phyloP scores from a whole-genome alignment of 2,797 vertebrate genomes.

The Carapus acus region DNA sequence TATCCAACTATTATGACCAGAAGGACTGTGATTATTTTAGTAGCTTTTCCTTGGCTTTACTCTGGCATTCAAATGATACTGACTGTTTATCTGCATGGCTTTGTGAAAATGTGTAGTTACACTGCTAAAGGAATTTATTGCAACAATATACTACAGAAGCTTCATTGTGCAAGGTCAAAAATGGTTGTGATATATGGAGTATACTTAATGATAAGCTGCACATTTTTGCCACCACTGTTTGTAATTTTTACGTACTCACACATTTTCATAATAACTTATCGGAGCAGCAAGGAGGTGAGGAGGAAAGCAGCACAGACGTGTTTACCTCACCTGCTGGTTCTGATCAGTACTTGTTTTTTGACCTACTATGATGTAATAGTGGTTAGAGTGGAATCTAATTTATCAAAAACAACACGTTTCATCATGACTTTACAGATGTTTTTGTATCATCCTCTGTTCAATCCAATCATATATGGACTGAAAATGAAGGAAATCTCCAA shows the following conservation, averaged over 20 bases:
- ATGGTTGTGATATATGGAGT: neutral
- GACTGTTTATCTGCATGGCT: neutral
- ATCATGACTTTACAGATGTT: conserved; percentile 38
- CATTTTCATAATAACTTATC: conserved; percentile 1
- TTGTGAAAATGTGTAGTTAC: neutral
- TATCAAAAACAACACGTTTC: conserved; percentile 19
- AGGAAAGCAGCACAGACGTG: conserved; percentile 3
- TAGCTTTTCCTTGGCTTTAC: neutral
- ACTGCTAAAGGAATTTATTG: neutral
- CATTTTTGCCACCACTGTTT: neutral
- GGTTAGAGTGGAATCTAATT: conserved; percentile 7
- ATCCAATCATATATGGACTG: conserved; percentile 40
- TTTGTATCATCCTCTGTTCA: conserved; percentile 30
- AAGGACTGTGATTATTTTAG: conserved; percentile 5
- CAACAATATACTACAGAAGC: neutral
- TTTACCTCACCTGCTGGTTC: conserved; percentile 8
- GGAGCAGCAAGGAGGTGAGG: neutral
- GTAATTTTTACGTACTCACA: no score
- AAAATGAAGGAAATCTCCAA: conserved; percentile 39
- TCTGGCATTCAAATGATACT: rapidly evolving
- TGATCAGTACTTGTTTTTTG: conserved; percentile 23
- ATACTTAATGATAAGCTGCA: neutral
- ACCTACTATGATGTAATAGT: conserved; percentile 19
- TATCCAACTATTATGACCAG: conserved; percentile 26
- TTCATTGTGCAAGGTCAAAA: neutral